phyloP scores from a whole-genome alignment of 2,797 vertebrate species.

The Acanthis flammea region DNA sequence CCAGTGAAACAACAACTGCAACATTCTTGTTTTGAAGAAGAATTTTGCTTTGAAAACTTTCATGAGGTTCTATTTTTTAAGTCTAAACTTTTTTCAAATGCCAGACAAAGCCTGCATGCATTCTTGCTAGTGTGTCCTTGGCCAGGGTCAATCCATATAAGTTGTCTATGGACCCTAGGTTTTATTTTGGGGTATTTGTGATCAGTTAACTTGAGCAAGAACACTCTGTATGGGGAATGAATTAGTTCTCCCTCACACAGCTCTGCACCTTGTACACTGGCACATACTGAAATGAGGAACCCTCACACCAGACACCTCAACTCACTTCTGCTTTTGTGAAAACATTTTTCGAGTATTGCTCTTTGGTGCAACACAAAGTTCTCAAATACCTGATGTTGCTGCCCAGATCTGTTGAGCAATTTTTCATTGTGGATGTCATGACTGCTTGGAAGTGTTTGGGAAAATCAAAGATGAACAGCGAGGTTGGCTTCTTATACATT shows the following conservation, averaged over 20 bases:
- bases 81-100: background rate
- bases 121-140: background rate
- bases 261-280: background rate
- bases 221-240: background rate
- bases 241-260: background rate
- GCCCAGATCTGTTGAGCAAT: background rate
- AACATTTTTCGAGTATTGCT: background rate
- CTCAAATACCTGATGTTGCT: background rate
- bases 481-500: background rate
- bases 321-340: background rate
- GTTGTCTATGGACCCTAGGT: background rate
- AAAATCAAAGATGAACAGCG: background rate
- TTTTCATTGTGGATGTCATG: background rate
- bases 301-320: background rate
- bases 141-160: background rate
- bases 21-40: background rate
- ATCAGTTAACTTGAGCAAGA: background rate
- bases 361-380: background rate
- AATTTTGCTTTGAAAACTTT: background rate
- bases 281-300: background rate
- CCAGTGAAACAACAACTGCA: background rate
- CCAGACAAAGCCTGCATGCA: background rate
- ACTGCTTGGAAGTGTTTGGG: background rate
- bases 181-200: background rate
- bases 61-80: background rate